Percentiles rank a stretch among this genome's conserved stretches.
phyloP scores from a whole-genome alignment of 2,113 vertebrate genomes.

The Rattus rattus region DNA sequence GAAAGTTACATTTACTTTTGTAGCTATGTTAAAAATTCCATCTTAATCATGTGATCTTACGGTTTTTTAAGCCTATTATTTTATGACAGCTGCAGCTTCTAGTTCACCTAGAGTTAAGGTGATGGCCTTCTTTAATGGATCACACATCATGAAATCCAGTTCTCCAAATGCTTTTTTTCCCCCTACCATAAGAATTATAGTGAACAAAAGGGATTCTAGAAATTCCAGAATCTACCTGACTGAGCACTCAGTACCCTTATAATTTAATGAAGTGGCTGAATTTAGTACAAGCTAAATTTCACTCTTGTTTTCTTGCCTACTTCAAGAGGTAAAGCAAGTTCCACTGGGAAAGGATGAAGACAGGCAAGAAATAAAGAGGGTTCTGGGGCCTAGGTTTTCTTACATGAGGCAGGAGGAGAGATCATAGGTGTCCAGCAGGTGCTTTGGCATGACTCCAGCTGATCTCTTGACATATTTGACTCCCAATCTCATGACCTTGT shows the following conservation, averaged over 20 bases:
- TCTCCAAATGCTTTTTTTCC: neutral
- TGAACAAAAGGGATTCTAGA: neutral
- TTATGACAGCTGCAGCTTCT: neutral
- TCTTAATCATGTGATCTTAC: neutral
- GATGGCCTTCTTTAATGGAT: neutral
- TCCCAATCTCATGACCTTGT: neutral
- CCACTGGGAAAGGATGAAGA: neutral
- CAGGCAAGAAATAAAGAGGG: neutral
- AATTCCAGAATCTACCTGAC: neutral
- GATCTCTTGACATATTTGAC: too few species aligned
- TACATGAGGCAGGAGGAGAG: neutral
- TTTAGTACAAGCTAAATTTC: neutral
- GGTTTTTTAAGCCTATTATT: conserved; percentile 15
- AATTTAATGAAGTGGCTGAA: conserved; percentile 18
- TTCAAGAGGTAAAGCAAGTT: neutral
- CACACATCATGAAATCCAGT: neutral
- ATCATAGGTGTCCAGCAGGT: neutral
- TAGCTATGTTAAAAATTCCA: neutral
- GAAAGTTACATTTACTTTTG: neutral
- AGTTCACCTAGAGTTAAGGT: neutral
- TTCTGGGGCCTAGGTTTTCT: neutral
- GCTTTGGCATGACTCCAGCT: neutral
- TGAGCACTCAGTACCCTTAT: neutral
- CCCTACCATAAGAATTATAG: neutral
- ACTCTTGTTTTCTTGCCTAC: neutral